Evolutionary conservation across 2,797 vertebrate species (phyloP), one percentile per base, ranked within the genome.

Genomic region (Heteromormyrus szaboi): DNA sequence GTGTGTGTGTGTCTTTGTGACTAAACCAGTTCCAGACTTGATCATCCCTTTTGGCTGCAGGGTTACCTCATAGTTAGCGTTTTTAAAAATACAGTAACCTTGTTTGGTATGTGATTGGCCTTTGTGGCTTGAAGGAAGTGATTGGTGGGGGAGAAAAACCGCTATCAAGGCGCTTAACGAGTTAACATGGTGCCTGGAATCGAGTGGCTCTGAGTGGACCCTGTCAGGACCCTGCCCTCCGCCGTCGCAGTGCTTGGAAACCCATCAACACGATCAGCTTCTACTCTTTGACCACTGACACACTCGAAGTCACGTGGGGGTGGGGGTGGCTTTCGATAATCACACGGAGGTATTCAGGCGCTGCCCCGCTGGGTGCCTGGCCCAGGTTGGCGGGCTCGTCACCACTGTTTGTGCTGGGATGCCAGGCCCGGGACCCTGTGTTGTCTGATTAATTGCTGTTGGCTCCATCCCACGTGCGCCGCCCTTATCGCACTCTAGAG

Each of bases 321-420:
- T 41, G 37, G 41, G 41, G 41, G 44, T 4, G 44, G 33, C 14
- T 81, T 48, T 44, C 25, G 33, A 22, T 81, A 83, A 88, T 88
- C 76, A 84, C 6, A 62, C 5, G 54, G 50, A 88, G 83, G 84
- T 88, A 88, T 84, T 83, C 37, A 22, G 54, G n/a, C 19, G 41
- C 48, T 9, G 22, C 2, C 2, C 37, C 1, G 4, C 25, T 4
- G 11, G 62, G 62, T 29, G 25, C 25, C 11, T 33, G 25, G 11
- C 25, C 11, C 25, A 68, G 22, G 25, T 48, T 22, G 50, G 22
- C 1, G 14, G 85, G 29, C 85, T 56, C 51, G 5, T 62, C 44
- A 6, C 12, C 22, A 22, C 25, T 0, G 17, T 37, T 17, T 53
- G 4, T 19, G 41, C 46, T 29, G n/a, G 83, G 29, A n/a, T 6